Base-by-base conservation (phyloP, 1,140 invertebrate species). In the Bicyclus anynana region DNA sequence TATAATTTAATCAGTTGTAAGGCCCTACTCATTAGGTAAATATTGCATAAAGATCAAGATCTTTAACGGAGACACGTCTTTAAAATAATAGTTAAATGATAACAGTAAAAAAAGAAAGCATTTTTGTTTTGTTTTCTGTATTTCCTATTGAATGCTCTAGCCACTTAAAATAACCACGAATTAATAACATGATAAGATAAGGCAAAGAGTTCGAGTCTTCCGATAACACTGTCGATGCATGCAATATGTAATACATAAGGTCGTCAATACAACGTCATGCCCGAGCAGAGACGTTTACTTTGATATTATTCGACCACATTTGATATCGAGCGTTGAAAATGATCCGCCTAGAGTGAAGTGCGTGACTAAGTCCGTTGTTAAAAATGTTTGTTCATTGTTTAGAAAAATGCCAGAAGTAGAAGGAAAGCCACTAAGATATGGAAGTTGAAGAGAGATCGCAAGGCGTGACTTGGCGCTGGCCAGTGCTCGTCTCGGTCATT, bases 171-270 rank as follows among this genome's bases (percentile, higher is more conserved):
- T 67, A 61, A 65, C 52, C 27, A 74, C 59, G 59, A 67, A 71
- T 70, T 69, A 70, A 65, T 71, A 67, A 67, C 40, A 65, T 62
- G 82, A 87, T 87, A 82, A 87, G 84, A 87, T 87, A 84, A 86
- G 74, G 72, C 77, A 69, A 82, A 80, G 70, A 74, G 69, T 69
- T 77, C 65, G 63, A 68, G 72, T 67, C 65, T 75, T 73, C 51
- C 62, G 78, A 84, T 81, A 84, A 84, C 64, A 67, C 69, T 67
- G 67, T 69, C 72, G 63, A 82, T 78, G 69, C 63, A 66, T 58
- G 59, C 48, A 33, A 33, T 33, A 33, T 12, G 7, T 33, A 33
- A 33, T 33, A 33, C 9, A 70, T 70, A 71, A 67, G 70, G 58
- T 72, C 76, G 80, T 80, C 80, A 77, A 80, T 85, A 83, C 69